These are phyloP conservation scores for Drosophila flavopinicola DNA, from an alignment of 2,888 invertebrate species.

Conservation along the genomic window DNA sequence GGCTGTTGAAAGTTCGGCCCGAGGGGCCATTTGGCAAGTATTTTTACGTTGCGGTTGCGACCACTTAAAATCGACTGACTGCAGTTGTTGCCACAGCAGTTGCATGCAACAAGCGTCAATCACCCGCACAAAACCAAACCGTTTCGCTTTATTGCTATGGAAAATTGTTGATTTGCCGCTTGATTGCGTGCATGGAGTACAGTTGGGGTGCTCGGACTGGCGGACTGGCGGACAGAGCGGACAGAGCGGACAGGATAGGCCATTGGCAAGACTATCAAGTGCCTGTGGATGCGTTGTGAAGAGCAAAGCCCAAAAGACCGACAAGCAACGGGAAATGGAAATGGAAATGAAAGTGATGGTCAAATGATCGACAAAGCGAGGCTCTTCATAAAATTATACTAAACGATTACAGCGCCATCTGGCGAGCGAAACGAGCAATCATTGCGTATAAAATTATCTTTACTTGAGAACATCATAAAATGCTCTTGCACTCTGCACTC, in stretches of 20 bases:
- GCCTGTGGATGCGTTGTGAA: slow-evolving; percentile 64
- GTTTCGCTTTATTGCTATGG: slow-evolving; percentile 78
- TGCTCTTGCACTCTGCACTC: too few species aligned
- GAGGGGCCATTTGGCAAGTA: slow-evolving; percentile 66
- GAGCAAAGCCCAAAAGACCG: slow-evolving; percentile 36
- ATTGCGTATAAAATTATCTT: neutral
- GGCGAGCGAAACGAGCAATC: neutral
- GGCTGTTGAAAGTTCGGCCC: slow-evolving; percentile 60
- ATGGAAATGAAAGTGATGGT: slow-evolving; percentile 36
- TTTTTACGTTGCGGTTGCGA: slow-evolving; percentile 73
- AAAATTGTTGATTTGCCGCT: slow-evolving; percentile 80
- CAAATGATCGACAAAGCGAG: slow-evolving; percentile 30
- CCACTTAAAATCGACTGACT: slow-evolving; percentile 78
- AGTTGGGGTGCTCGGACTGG: slow-evolving; percentile 21
- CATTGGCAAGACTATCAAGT: slow-evolving; percentile 51
- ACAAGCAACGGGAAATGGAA: slow-evolving; percentile 42
- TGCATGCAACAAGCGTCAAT: slow-evolving; percentile 80
- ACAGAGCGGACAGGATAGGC: too few species aligned
- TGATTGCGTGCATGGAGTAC: slow-evolving; percentile 72
- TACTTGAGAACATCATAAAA: neutral
- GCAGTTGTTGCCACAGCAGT: slow-evolving; percentile 53
- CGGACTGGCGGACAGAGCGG: too few species aligned
- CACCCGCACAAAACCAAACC: slow-evolving; percentile 76
- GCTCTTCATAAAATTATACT: slow-evolving; percentile 24
- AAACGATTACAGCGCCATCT: slow-evolving; percentile 9